Conservation (phyloP, 2,113 vertebrate genomes). For the Aspiorhynchus laticeps region DNA sequence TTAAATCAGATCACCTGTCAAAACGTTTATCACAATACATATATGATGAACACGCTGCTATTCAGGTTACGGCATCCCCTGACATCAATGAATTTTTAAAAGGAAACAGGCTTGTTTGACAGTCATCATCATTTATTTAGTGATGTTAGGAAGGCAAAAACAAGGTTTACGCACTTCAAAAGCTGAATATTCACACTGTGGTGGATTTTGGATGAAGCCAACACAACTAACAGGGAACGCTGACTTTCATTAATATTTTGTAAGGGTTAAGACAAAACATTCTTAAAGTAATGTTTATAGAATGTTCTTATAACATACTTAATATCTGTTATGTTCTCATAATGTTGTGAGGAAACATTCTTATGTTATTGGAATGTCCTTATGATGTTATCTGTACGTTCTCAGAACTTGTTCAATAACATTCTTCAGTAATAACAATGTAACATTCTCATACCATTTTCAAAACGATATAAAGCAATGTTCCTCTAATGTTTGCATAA, state of each 20-base stretch:
- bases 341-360: no score
- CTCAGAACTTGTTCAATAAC: not conserved
- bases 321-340: no score
- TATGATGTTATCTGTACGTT: not conserved
- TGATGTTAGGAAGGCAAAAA: not conserved
- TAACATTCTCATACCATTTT: not conserved
- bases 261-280: not conserved
- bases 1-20: not conserved
- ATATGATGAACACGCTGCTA: not conserved
- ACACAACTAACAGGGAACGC: not conserved
- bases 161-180: no score
- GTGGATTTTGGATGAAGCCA: not conserved
- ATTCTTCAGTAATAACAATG: not conserved
- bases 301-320: not conserved
- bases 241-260: not conserved
- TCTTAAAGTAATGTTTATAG: not conserved
- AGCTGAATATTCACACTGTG: not conserved
- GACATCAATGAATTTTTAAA: not conserved
- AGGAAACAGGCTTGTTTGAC: not conserved
- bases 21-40: not conserved
- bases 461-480: not conserved
- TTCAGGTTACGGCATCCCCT: not conserved
- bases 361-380: not conserved
- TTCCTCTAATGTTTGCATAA: not conserved
- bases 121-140: not conserved